These are phyloP conservation scores for Carassius auratus DNA, from an alignment of 2,113 vertebrate species.

Conservation along the genomic window DNA sequence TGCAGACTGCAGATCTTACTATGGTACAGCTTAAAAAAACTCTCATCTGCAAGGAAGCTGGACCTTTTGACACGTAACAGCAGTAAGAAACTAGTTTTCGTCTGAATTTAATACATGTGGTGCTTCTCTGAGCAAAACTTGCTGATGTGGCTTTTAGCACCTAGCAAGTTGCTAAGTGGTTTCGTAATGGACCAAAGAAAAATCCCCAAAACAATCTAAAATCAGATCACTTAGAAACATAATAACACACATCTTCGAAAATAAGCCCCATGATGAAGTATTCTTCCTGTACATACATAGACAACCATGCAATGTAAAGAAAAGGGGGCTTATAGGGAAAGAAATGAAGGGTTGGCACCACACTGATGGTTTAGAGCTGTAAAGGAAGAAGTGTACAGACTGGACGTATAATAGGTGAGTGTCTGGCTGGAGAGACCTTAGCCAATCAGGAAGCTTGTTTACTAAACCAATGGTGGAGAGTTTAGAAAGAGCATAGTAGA, in stretches of 20 bases:
- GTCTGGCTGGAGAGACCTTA: slow-evolving; percentile 61
- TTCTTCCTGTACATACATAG: background rate
- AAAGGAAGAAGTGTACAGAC: slow-evolving; percentile 56
- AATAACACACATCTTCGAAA: background rate
- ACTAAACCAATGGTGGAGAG: slow-evolving; percentile 43
- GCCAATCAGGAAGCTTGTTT: slow-evolving; percentile 66
- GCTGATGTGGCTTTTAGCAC: background rate
- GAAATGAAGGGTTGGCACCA: slow-evolving; percentile 74
- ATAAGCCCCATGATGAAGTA: background rate
- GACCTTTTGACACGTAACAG: slow-evolving; percentile 51
- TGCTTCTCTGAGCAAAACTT: background rate
- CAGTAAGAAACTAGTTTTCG: background rate
- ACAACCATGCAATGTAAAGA: slow-evolving; percentile 9
- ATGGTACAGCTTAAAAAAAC: slow-evolving; percentile 66
- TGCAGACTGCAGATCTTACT: background rate
- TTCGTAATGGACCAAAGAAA: background rate
- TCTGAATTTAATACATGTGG: background rate
- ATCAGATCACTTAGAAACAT: background rate
- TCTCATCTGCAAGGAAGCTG: slow-evolving; percentile 64
- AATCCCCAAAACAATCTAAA: background rate
- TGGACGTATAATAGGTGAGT: slow-evolving; percentile 66
- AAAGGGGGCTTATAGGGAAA: slow-evolving; percentile 64
- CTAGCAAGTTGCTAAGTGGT: background rate
- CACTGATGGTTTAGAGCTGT: slow-evolving; percentile 52
- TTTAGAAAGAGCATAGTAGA: slow-evolving; percentile 52